phyloP scores from a whole-genome alignment of 1,140 invertebrate species.

The Geopemphigus sp. region DNA sequence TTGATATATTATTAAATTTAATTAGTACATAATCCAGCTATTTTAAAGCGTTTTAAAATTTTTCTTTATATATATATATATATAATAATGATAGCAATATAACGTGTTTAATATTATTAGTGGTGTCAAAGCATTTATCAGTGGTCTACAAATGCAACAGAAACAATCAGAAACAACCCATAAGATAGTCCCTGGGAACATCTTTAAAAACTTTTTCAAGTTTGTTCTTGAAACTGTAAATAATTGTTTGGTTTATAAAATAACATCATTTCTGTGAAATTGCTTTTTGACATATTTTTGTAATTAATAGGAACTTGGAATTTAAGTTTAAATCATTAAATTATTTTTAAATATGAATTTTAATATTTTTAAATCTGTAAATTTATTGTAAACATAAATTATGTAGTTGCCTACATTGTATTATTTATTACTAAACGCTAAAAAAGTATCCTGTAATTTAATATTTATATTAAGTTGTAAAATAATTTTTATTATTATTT shows the following conservation, averaged over 20 bases:
- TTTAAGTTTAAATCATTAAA: not conserved
- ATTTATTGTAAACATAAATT: too few relatives aligned
- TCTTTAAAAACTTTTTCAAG: slow-evolving; percentile 96
- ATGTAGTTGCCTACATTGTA: too few relatives aligned
- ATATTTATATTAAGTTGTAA: not conserved
- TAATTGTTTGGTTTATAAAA: slow-evolving; percentile 24
- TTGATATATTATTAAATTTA: not conserved
- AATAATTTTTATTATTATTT: not conserved
- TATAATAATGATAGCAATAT: not conserved
- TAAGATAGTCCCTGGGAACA: slow-evolving; percentile 79
- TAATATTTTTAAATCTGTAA: too few relatives aligned
- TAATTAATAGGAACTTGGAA: not conserved
- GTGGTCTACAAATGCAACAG: slow-evolving; percentile 47
- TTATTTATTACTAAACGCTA: too few relatives aligned
- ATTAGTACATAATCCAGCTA: not conserved
- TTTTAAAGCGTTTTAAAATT: not conserved
- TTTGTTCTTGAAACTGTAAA: slow-evolving; percentile 55
- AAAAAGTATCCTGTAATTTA: too few relatives aligned
- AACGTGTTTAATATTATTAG: slow-evolving; percentile 44
- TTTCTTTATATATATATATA: not conserved
- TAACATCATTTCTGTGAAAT: slow-evolving; percentile 16
- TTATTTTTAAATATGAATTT: too few relatives aligned
- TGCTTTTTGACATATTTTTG: slow-evolving; percentile 15
- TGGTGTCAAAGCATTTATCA: slow-evolving; percentile 49
- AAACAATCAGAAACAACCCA: slow-evolving; percentile 55